Evolutionary conservation across 2,797 vertebrate species (phyloP), one percentile per base, ranked within the genome.

Genomic region (Taenioides sp.): DNA sequence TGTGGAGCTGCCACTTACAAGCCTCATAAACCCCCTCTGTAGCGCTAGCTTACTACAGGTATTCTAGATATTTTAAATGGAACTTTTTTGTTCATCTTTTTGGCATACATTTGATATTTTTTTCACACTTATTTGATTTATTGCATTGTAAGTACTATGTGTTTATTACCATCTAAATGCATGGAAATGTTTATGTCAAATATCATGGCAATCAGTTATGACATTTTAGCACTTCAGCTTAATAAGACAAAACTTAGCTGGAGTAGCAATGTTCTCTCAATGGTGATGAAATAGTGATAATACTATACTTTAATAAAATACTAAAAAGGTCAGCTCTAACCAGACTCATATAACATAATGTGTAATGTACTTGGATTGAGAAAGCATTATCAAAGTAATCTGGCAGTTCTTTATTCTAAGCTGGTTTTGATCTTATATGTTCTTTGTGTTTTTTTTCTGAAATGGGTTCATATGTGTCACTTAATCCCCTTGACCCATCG

Each of bases 401-500:
- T 7, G 18, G 22, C 50, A n/a, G 6, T 9, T 55, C n/a, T 55
- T 55, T 23, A 55, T 10, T 55, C 22, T 55, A 55, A 23, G n/a
- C 22, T 57, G 10, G 22, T 23, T 57, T n/a, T 23, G 3, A 47
- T 16, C 3, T 47, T 47, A 14, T 12, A 23, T 28, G 10, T 59
- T 25, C 28, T 27, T 59, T 18, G 2, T 5, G 23, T 34, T 27
- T 49, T 27, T 49, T 54, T 11, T 23, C 10, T 4, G 20, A n/a
- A 11, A n/a, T 50, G 47, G 7, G 7, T 17, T 2, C 52, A 22
- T 71, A 52, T 57, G 78, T 70, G 47, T 61, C 20, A 1, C 75
- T 81, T 85, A 65, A 77, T 76, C 43, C 14, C 14, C 43, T 74
- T 75, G 64, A 73, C 54, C 1, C 63, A 1, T 17, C 5, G 1